These are phyloP conservation scores for Laupala kohalensis DNA, from an alignment of 1,140 invertebrate genomes.

Conservation along the genomic window DNA sequence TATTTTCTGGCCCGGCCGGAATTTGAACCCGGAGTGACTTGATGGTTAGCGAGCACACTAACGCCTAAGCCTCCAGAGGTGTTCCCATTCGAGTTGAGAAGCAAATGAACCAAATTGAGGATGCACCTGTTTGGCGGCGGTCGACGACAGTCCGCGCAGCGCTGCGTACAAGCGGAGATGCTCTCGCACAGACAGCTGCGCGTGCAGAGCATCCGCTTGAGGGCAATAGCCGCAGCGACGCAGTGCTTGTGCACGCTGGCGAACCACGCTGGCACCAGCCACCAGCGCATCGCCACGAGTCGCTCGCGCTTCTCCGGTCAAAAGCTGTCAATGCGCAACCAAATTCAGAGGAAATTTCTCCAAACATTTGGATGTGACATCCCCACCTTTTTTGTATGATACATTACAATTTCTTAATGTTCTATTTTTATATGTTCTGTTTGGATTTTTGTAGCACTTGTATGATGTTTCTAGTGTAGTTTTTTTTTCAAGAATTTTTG, in stretches of 20 bases:
- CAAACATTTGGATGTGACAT: background rate
- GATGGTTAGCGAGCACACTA: too few relatives aligned
- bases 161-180: slow-evolving; percentile 37
- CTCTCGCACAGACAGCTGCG: slow-evolving; percentile 46
- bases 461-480: too few relatives aligned
- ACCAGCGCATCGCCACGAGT: slow-evolving; percentile 41
- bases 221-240: slow-evolving; percentile 69
- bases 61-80: too few relatives aligned
- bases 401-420: background rate
- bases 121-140: background rate
- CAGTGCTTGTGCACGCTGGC: slow-evolving; percentile 31
- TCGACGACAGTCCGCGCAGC: slow-evolving; percentile 25
- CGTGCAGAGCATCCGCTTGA: slow-evolving; percentile 68
- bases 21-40: too few relatives aligned
- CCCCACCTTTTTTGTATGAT: background rate
- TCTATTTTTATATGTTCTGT: too few relatives aligned
- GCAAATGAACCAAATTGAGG: too few relatives aligned
- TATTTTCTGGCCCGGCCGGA: too few relatives aligned
- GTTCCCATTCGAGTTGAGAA: too few relatives aligned
- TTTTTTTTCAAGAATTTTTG: too few relatives aligned
- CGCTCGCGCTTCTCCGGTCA: slow-evolving; percentile 51
- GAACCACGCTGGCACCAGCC: slow-evolving; percentile 47
- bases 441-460: too few relatives aligned
- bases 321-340: slow-evolving; percentile 56
- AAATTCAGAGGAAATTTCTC: background rate